These are phyloP conservation scores for Thamnophis sirtalis DNA, from an alignment of 2,113 vertebrate species.

Conservation along the genomic window DNA sequence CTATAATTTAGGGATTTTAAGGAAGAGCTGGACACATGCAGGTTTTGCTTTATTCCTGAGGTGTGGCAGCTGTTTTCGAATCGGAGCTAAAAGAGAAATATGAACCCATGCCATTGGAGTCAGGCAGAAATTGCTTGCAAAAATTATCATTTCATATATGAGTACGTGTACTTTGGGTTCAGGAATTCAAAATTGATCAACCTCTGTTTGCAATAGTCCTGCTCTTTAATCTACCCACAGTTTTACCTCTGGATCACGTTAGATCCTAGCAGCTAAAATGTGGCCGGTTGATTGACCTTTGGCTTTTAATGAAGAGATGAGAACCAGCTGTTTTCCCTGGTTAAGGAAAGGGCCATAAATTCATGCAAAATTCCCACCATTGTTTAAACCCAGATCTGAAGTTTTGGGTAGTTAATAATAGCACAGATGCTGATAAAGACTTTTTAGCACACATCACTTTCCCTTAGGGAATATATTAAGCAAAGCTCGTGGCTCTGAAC, in stretches of 20 bases:
- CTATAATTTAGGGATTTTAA: not conserved
- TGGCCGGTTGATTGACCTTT: not conserved
- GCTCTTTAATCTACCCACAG: not conserved
- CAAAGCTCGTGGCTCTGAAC: not conserved
- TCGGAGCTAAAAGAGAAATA: not conserved
- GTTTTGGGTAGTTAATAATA: not conserved
- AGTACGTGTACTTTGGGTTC: not conserved
- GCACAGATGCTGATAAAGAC: not conserved
- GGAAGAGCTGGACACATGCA: not conserved
- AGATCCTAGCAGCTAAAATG: not conserved
- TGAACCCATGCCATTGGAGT: not conserved
- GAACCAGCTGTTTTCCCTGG: not conserved
- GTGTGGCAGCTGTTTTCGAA: not conserved
- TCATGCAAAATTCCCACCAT: not conserved
- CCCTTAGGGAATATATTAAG: not conserved
- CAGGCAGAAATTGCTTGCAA: not conserved
- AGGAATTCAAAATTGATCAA: not conserved
- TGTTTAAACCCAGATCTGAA: not conserved
- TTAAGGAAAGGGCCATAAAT: not conserved
- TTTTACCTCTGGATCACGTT: not conserved
- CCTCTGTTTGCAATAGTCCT: not conserved
- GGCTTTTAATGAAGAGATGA: not conserved
- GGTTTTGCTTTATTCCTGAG: not conserved
- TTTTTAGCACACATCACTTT: not conserved
- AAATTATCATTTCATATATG: not conserved